Conservation (phyloP, 2,888 invertebrate genomes). For the Drosophila antonietae region DNA sequence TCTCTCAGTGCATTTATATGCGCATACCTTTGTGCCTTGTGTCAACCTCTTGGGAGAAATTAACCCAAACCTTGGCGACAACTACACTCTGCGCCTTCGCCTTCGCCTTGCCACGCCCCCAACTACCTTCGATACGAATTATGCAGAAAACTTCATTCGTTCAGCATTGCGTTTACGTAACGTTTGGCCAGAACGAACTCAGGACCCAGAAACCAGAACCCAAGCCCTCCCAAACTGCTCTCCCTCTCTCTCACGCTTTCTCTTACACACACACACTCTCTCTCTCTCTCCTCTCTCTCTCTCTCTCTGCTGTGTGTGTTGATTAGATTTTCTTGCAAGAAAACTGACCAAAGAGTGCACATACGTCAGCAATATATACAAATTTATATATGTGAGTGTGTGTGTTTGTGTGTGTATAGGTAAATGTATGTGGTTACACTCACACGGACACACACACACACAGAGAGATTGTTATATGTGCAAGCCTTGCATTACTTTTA, state of each 20-base stretch:
- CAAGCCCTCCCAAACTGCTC: no score
- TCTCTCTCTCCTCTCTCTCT: not conserved
- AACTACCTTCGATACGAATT: slow-evolving; percentile 52
- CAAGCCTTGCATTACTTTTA: slow-evolving; percentile 65
- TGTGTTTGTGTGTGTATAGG: not conserved
- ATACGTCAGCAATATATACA: slow-evolving; percentile 63
- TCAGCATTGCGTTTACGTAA: slow-evolving; percentile 71
- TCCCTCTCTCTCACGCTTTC: not conserved
- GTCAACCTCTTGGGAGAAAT: slow-evolving; percentile 68
- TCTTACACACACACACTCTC: no score
- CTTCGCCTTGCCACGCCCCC: slow-evolving; percentile 9
- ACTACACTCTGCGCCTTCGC: slow-evolving; percentile 3
- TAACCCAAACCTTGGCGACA: slow-evolving; percentile 41
- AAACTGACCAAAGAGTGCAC: slow-evolving; percentile 79
- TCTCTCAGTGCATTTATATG: slow-evolving; percentile 9
- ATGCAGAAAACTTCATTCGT: slow-evolving; percentile 74
- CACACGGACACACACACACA: slow-evolving; percentile 49
- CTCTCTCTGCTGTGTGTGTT: slow-evolving; percentile 60
- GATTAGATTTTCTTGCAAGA: slow-evolving; percentile 80
- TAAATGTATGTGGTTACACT: slow-evolving; percentile 44
- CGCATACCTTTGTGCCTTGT: slow-evolving; percentile 29
- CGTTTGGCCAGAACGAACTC: slow-evolving; percentile 35
- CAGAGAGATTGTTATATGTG: slow-evolving; percentile 28
- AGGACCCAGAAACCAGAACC: slow-evolving; percentile 2
- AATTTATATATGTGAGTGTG: not conserved